Evolutionary conservation across 1,140 invertebrate species (phyloP), one percentile per base, ranked within the genome.

Genomic region (Portunus trituberculatus): DNA sequence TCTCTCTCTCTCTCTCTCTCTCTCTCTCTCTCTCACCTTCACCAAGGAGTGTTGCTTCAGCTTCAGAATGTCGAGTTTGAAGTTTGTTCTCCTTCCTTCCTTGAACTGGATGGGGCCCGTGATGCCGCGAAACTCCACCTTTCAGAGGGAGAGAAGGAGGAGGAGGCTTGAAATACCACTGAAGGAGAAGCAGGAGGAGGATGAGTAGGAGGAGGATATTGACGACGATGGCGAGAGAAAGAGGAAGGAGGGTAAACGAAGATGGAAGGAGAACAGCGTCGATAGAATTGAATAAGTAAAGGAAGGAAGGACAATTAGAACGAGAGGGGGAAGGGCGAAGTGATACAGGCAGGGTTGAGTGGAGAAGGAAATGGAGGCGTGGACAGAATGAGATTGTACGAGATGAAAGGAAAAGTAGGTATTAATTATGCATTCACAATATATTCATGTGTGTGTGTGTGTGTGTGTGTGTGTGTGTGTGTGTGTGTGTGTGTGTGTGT

Each of bases 101-200:
- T 98, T 98, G 97, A 99, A 99, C 96, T 98, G 98, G 84, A 99
- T 98, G 59, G 98, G 98, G 7, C 99, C 99, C 0, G 99, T 99
- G 83, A 99, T 97, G 0, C 99, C 99, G 96, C 98, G 97, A 86
- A 98, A 97, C 96, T 98, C 97, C 0, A 96, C 96, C 96, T 96
- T 91, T 16, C 10, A 90, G 46, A 20, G 4, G 29, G 52, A n/a
- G n/a, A 29, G 32, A 28, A 29, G 14, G 29, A 48, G 29, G 39
- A 39, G 10, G 39, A 67, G 32, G 91, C 25, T 31, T 20, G 29
- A 83, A 46, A 28, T 31, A n/a, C 12, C n/a, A 39, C 0, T 8
- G 32, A 12, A 59, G 20, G 76, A 45, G 76, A 29, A 86, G 45
- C 10, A 31, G 46, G 82, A 86, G 76, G 32, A 52, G 52, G 28